Conservation (phyloP, 2,797 vertebrate genomes). For the Fratercula arctica region DNA sequence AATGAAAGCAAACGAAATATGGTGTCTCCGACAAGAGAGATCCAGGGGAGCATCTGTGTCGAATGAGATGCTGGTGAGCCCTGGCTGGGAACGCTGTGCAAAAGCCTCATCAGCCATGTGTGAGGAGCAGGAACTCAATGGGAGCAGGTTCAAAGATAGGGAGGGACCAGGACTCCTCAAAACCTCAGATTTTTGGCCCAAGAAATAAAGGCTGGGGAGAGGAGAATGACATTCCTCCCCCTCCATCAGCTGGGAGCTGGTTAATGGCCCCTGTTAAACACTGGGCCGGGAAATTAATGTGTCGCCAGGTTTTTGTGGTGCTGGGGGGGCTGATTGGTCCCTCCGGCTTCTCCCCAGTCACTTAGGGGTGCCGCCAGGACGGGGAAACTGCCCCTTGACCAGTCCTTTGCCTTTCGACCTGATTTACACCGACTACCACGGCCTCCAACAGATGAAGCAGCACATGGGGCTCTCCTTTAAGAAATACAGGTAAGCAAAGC, state of each 20-base stretch:
- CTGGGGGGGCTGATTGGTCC: slow-evolving; percentile 50
- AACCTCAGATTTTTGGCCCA: not conserved
- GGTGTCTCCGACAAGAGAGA: not conserved
- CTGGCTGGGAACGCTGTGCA: not conserved
- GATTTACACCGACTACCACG: slow-evolving; percentile 97
- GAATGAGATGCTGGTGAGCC: not conserved
- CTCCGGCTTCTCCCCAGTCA: slow-evolving; percentile 79
- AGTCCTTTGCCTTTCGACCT: slow-evolving; percentile 93
- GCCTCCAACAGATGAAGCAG: slow-evolving; percentile 97
- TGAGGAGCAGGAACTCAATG: not conserved
- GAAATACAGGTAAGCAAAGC: slow-evolving; percentile 90
- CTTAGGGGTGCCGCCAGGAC: slow-evolving; percentile 93
- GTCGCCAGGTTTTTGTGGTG: not conserved
- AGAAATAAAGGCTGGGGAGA: not conserved
- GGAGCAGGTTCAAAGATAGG: not conserved
- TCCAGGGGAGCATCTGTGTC: not conserved
- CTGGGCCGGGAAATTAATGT: not conserved
- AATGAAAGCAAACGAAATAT: not conserved
- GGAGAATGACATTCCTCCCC: not conserved
- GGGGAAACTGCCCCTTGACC: slow-evolving; percentile 94
- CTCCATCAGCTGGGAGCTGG: not conserved
- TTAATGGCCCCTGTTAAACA: not conserved
- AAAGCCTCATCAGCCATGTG: not conserved
- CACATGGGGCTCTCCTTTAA: slow-evolving; percentile 97
- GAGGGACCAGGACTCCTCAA: not conserved